phyloP scores from a whole-genome alignment of 1,140 invertebrate species.

The Leptinotarsa defecta region DNA sequence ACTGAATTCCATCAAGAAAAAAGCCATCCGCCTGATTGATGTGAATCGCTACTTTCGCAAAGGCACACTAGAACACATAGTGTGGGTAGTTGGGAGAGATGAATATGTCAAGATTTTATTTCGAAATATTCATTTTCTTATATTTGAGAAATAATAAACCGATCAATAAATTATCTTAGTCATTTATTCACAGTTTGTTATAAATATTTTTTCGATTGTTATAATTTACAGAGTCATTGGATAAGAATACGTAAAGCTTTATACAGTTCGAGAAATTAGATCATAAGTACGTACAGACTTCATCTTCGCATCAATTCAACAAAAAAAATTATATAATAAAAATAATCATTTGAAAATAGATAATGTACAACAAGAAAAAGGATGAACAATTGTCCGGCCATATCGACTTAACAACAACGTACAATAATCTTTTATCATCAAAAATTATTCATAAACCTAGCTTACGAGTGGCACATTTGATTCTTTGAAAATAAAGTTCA shows the following conservation, averaged over 20 bases:
- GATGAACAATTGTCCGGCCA: background rate
- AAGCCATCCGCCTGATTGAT: no score
- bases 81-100: no score
- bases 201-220: conserved; percentile 4
- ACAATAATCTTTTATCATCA: background rate
- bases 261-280: conserved; percentile 15
- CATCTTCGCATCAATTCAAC: background rate
- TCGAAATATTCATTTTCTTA: no score
- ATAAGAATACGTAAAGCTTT: conserved; percentile 23
- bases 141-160: background rate
- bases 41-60: no score
- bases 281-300: conserved; percentile 30
- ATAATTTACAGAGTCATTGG: conserved; percentile 12
- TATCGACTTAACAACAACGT: background rate
- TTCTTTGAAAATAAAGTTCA: background rate
- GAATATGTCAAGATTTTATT: no score
- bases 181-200: conserved; percentile 32
- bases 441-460: background rate
- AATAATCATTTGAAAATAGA: conserved; percentile 4
- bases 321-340: conserved; percentile 6
- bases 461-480: background rate
- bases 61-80: no score
- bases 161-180: background rate
- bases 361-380: conserved; percentile 1
- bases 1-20: no score